Conservation (phyloP, 1,140 invertebrate genomes). For the Phenacoccus solenopsis region DNA sequence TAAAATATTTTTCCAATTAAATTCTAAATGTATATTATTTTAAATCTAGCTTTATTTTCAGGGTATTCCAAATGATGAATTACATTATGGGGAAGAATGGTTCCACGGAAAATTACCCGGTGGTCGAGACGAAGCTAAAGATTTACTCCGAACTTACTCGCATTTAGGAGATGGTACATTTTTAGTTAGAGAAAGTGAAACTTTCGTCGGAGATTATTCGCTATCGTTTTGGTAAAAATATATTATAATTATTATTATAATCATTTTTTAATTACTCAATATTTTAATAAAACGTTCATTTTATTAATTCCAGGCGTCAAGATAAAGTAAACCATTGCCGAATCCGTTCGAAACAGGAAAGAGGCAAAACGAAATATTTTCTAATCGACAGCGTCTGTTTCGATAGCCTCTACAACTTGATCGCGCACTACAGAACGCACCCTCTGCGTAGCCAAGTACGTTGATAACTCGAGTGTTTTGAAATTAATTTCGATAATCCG, state of each 20-base stretch:
- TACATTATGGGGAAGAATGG: slow-evolving; percentile 92
- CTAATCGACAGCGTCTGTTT: slow-evolving; percentile 80
- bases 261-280: neutral
- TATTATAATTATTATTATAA: neutral
- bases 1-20: too few species aligned
- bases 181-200: slow-evolving; percentile 85
- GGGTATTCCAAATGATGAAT: slow-evolving; percentile 59
- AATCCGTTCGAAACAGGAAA: slow-evolving; percentile 78
- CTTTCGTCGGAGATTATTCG: slow-evolving; percentile 92
- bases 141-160: slow-evolving; percentile 59
- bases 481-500: too few species aligned
- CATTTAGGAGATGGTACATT: slow-evolving; percentile 90
- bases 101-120: slow-evolving; percentile 79
- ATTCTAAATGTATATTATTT: neutral
- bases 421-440: slow-evolving; percentile 78
- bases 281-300: neutral
- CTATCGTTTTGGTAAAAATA: slow-evolving; percentile 67
- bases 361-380: slow-evolving; percentile 79
- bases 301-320: slow-evolving; percentile 45
- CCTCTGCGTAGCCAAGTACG: slow-evolving; percentile 62
- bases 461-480: too few species aligned
- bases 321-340: slow-evolving; percentile 84
- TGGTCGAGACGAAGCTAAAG: slow-evolving; percentile 61
- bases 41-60: slow-evolving; percentile 25
- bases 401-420: slow-evolving; percentile 83